phyloP scores from a whole-genome alignment of 2,888 invertebrate genomes.

The Ellobium chinense region DNA sequence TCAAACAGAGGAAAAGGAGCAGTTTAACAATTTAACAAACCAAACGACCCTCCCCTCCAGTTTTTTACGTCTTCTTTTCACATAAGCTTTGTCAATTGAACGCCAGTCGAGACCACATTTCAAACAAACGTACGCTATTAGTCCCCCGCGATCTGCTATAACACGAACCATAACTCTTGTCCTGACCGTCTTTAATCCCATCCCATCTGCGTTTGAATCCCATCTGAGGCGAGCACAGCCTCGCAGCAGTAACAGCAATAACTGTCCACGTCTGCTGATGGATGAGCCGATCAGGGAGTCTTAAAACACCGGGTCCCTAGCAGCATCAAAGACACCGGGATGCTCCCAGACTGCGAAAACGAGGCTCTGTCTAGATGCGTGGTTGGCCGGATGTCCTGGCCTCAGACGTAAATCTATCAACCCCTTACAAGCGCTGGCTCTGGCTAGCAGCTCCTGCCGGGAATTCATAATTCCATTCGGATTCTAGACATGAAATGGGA shows the following conservation, averaged over 20 bases:
- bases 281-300: constrained; percentile 33
- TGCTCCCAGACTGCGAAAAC: constrained; percentile 26
- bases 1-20: constrained; percentile 12
- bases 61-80: constrained; percentile 1
- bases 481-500: not conserved
- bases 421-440: not conserved
- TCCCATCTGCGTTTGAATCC: constrained; percentile 39
- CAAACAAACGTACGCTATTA: constrained; percentile 23
- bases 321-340: constrained; percentile 32
- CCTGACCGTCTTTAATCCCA: constrained; percentile 24
- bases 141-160: constrained; percentile 31
- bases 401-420: constrained; percentile 11
- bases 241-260: constrained; percentile 29
- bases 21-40: constrained; percentile 30
- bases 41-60: not conserved
- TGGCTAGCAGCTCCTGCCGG: not conserved
- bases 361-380: not conserved
- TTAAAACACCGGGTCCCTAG: constrained; percentile 31
- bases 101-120: constrained; percentile 28
- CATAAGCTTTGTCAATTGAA: constrained; percentile 17
- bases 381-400: not conserved
- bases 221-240: constrained; percentile 18
- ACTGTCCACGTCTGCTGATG: constrained; percentile 40
- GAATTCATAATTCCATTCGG: constrained; percentile 18
- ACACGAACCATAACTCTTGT: constrained; percentile 40